Evolutionary conservation across 64 coral and sea anemone species (phyloP).

Genomic region (Astreopora myriophthalma): DNA sequence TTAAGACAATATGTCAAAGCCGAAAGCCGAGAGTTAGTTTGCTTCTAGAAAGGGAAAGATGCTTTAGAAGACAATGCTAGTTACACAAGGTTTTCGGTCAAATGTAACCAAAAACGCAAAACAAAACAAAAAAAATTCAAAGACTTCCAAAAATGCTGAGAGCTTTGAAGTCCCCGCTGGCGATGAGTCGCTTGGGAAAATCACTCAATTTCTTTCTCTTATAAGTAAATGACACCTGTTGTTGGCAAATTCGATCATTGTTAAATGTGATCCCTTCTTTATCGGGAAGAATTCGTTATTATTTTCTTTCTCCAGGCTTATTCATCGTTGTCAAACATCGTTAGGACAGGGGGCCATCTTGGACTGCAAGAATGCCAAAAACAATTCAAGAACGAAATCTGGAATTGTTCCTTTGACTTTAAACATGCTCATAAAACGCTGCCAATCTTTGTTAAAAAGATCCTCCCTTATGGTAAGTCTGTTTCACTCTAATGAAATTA

Average conservation of each 20-base stretch:
- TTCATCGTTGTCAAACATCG: neutral
- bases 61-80: neutral
- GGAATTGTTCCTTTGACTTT: slow-evolving; percentile 11
- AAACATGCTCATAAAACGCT: neutral
- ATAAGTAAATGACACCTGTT: slow-evolving; percentile 30
- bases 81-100: neutral
- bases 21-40: neutral
- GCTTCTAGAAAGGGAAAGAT: neutral
- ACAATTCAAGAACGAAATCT: slow-evolving; percentile 39
- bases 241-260: slow-evolving; percentile 23
- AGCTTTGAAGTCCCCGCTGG: too few relatives aligned
- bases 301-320: neutral
- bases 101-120: neutral
- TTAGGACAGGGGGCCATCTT: neutral
- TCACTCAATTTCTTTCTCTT: neutral
- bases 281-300: neutral
- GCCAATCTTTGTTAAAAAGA: slow-evolving; percentile 24
- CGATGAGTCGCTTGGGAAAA: neutral
- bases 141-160: neutral
- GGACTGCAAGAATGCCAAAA: neutral
- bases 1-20: neutral
- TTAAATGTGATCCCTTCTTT: neutral
- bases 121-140: neutral
- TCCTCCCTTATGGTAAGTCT: slow-evolving; percentile 1
- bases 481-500: neutral